Conservation (phyloP, 1,140 invertebrate genomes). For the Scaptomyza graminum region DNA sequence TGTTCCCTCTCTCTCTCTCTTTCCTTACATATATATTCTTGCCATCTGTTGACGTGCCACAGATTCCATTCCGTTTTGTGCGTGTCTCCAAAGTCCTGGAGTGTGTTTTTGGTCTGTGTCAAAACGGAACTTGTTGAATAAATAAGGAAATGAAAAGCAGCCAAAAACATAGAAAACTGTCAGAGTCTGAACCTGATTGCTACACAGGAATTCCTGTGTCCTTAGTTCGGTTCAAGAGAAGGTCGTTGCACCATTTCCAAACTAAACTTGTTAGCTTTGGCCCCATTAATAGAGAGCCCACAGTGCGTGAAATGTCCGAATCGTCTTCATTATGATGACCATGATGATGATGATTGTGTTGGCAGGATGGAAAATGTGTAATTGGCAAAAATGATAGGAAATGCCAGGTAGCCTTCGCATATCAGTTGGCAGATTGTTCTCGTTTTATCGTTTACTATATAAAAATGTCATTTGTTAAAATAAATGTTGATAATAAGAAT, state of each 20-base stretch:
- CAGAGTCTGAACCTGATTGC: slow-evolving; percentile 64
- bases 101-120: slow-evolving; percentile 6
- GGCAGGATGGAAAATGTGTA: slow-evolving; percentile 11
- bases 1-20: neutral
- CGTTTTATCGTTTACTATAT: no score
- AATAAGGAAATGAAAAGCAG: slow-evolving; percentile 75
- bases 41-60: slow-evolving; percentile 40
- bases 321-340: neutral
- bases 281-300: slow-evolving; percentile 10
- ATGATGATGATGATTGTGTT: neutral
- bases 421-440: slow-evolving; percentile 2
- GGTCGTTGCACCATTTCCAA: neutral
- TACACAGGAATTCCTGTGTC: slow-evolving; percentile 61
- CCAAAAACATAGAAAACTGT: slow-evolving; percentile 50
- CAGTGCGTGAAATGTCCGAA: slow-evolving; percentile 30
- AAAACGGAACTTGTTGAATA: slow-evolving; percentile 75
- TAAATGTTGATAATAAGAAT: neutral
- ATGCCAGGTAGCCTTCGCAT: slow-evolving; percentile 1
- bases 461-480: neutral
- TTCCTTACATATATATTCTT: neutral
- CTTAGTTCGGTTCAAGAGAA: neutral
- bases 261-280: slow-evolving; percentile 23
- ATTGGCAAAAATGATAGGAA: slow-evolving; percentile 36
- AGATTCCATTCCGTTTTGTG: slow-evolving; percentile 31
- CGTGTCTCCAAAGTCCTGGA: slow-evolving; percentile 17